A percentile compares a stretch with the other conserved stretches of the same genome.
These are phyloP conservation scores for Hemicordylus capensis DNA, from an alignment of 2,113 vertebrate genomes.

Conservation along the genomic window DNA sequence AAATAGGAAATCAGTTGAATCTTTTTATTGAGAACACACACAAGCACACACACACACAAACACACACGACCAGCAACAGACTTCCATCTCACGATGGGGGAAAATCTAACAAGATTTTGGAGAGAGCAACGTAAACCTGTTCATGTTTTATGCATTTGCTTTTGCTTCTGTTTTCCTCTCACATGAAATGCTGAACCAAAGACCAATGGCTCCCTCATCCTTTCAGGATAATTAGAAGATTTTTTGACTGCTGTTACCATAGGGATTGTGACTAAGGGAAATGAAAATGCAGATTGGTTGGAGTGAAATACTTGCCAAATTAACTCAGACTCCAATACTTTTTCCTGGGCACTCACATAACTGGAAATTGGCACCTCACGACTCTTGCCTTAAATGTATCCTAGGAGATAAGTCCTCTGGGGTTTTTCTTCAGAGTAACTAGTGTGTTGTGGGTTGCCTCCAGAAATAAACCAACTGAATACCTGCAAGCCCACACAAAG, in stretches of 20 bases:
- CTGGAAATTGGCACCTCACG: background rate
- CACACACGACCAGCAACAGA: no score
- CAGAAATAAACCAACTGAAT: background rate
- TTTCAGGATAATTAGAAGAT: background rate
- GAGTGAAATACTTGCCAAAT: background rate
- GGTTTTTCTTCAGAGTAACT: background rate
- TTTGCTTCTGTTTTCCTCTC: background rate
- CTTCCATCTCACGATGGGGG: no score
- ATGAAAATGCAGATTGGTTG: background rate
- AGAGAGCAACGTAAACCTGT: background rate
- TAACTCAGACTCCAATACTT: background rate
- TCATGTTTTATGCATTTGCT: background rate
- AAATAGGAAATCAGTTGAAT: no score
- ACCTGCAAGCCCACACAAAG: background rate
- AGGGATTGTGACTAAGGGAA: conserved; percentile 21
- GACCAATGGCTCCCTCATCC: background rate
- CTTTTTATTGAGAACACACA: no score
- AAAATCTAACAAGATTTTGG: no score
- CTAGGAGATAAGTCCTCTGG: background rate
- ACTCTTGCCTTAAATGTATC: background rate
- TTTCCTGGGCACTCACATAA: no score
- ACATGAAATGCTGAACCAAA: background rate
- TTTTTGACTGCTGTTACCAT: background rate
- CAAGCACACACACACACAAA: no score
- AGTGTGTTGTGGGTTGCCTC: background rate